Conservation (phyloP, 2,113 vertebrate species). For the Cygnus buccinator region DNA sequence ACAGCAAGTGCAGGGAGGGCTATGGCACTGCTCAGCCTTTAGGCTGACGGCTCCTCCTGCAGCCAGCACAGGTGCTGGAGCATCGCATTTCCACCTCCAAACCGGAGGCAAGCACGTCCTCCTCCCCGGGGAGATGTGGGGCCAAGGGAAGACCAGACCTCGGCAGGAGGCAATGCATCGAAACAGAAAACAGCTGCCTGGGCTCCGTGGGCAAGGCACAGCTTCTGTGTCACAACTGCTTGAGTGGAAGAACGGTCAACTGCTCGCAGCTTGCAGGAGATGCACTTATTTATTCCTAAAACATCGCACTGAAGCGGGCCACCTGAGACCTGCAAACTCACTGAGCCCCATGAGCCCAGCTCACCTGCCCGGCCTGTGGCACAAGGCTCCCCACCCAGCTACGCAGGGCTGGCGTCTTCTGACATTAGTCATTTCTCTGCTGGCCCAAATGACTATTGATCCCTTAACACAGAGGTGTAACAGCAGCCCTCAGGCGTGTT, state of each 20-base stretch:
- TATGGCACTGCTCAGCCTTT: background rate
- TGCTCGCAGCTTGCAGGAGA: background rate
- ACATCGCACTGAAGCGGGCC: background rate
- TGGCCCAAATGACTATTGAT: constrained; percentile 47
- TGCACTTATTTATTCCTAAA: background rate
- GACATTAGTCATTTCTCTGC: background rate
- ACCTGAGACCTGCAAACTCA: background rate
- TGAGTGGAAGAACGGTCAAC: background rate
- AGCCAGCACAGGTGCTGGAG: background rate
- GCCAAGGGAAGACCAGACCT: background rate
- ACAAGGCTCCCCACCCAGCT: background rate
- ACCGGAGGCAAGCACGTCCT: background rate
- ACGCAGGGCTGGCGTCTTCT: background rate
- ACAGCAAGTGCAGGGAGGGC: background rate
- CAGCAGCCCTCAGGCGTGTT: background rate
- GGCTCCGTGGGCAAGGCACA: background rate
- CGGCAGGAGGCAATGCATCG: background rate
- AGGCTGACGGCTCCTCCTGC: background rate
- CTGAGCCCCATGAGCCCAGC: background rate
- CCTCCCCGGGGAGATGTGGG: background rate
- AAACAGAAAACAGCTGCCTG: background rate
- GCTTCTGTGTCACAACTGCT: background rate
- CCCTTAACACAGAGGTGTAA: background rate
- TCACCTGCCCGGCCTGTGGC: background rate
- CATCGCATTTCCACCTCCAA: background rate